Percentiles rank a stretch among this genome's conserved stretches.
Conservation (phyloP, 2,888 invertebrate genomes). For the Dimorphilus gyrociliatus region DNA sequence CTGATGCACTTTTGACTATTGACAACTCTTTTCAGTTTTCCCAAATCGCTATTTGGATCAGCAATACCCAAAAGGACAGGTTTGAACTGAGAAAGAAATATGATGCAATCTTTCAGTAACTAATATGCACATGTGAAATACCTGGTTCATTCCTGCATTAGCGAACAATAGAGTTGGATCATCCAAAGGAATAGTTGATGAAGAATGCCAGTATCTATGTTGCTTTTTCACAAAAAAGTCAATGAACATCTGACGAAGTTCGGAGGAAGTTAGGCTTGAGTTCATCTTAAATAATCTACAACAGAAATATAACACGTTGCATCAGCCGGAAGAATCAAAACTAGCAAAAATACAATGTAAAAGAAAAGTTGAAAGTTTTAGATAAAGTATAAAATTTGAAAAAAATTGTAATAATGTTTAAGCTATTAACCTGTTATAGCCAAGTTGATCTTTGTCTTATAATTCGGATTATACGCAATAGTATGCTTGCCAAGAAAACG, state of each 20-base stretch:
- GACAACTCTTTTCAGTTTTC: conserved; percentile 64
- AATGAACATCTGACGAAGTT: conserved; percentile 45
- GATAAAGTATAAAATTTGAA: too few species aligned
- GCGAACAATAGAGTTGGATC: conserved; percentile 93
- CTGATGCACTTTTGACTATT: conserved; percentile 98
- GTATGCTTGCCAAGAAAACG: too few species aligned
- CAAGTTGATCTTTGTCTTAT: too few species aligned
- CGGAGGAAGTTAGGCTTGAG: conserved; percentile 6
- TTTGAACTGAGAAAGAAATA: conserved; percentile 53
- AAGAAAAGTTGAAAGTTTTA: too few species aligned
- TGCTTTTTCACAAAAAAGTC: conserved; percentile 62
- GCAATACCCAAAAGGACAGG: conserved; percentile 90
- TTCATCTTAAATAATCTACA: too few species aligned
- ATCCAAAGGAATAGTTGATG: conserved; percentile 87
- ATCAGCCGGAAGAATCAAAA: too few species aligned
- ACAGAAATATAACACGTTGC: too few species aligned
- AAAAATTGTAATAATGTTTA: too few species aligned
- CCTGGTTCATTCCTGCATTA: conserved; percentile 99
- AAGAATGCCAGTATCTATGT: conserved; percentile 90
- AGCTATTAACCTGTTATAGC: too few species aligned
- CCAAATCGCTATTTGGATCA: conserved; percentile 89
- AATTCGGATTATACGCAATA: too few species aligned
- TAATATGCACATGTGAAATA: too few species aligned
- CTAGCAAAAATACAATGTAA: too few species aligned
- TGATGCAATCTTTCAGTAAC: not conserved